Evolutionary conservation across 2,888 invertebrate species (phyloP).

Genomic region (Andrena praecox): DNA sequence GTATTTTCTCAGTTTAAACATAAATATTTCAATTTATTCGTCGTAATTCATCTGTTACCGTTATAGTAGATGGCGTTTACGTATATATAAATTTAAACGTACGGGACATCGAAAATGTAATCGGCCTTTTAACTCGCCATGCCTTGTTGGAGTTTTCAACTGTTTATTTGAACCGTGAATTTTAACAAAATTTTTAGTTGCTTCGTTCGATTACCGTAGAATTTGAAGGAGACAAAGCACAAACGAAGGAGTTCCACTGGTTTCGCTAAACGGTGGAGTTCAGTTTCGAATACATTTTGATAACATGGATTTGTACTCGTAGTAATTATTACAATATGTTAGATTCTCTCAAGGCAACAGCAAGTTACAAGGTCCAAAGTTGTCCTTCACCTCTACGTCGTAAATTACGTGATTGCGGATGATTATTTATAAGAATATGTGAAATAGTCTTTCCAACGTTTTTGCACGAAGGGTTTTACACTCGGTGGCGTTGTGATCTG

Average conservation of each 20-base stretch:
- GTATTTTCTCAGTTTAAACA: neutral
- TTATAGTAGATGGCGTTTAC: slow-evolving; percentile 42
- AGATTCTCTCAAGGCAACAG: slow-evolving; percentile 29
- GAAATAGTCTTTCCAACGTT: slow-evolving; percentile 21
- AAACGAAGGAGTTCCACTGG: slow-evolving; percentile 6
- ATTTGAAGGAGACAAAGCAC: neutral
- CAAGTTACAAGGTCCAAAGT: slow-evolving; percentile 32
- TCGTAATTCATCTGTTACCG: neutral
- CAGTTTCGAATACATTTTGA: slow-evolving; percentile 23
- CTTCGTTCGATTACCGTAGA: neutral
- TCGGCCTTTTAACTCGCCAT: neutral
- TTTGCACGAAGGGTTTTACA: slow-evolving; percentile 10
- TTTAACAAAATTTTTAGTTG: neutral
- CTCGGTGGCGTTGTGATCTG: slow-evolving; percentile 4
- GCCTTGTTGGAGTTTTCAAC: neutral
- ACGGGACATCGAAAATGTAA: neutral
- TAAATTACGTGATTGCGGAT: slow-evolving; percentile 30
- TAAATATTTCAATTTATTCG: slow-evolving; percentile 30
- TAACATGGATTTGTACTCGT: slow-evolving; percentile 58
- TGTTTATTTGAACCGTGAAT: neutral
- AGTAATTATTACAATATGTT: slow-evolving; percentile 47
- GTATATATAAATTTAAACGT: slow-evolving; percentile 23
- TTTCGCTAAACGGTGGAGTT: slow-evolving; percentile 24
- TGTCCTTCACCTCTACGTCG: slow-evolving; percentile 8
- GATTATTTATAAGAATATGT: slow-evolving; percentile 44